phyloP scores from a whole-genome alignment of 2,888 invertebrate genomes.

The Tiliacea aurago region DNA sequence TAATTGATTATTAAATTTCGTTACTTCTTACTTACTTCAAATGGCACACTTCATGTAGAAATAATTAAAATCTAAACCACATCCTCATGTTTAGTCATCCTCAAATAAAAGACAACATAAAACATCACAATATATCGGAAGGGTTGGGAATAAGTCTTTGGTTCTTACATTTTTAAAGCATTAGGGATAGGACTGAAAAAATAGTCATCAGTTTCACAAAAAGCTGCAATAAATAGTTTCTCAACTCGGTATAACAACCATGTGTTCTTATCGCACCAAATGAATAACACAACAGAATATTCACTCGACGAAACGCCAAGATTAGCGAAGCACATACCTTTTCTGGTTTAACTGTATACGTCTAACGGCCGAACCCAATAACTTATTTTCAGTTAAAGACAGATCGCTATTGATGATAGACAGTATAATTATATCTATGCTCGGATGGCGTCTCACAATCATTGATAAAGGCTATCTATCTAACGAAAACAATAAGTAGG shows the following conservation, averaged over 20 bases:
- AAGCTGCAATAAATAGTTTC: conserved; percentile 18
- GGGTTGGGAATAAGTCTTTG: conserved; percentile 45
- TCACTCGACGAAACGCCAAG: not conserved
- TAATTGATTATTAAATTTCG: conserved; percentile 19
- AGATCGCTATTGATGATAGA: no score
- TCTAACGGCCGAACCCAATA: no score
- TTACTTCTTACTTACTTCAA: conserved; percentile 19
- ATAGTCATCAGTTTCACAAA: conserved; percentile 11
- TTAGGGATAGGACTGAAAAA: not conserved
- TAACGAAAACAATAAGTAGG: no score
- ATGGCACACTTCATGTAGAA: conserved; percentile 42
- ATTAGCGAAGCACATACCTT: no score
- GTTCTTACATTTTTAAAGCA: conserved; percentile 30
- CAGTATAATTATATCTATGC: no score
- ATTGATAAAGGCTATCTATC: no score
- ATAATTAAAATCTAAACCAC: conserved; percentile 35
- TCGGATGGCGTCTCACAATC: no score
- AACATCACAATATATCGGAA: conserved; percentile 23
- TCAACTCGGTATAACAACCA: conserved; percentile 9
- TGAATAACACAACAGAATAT: not conserved
- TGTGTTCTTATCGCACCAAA: not conserved
- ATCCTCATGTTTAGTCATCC: conserved; percentile 5
- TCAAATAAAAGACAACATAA: conserved; percentile 30
- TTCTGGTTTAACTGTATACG: no score
- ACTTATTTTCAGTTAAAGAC: no score